These are phyloP conservation scores for Sebastolobus alascanus DNA, from an alignment of 2,797 vertebrate genomes.

Conservation along the genomic window DNA sequence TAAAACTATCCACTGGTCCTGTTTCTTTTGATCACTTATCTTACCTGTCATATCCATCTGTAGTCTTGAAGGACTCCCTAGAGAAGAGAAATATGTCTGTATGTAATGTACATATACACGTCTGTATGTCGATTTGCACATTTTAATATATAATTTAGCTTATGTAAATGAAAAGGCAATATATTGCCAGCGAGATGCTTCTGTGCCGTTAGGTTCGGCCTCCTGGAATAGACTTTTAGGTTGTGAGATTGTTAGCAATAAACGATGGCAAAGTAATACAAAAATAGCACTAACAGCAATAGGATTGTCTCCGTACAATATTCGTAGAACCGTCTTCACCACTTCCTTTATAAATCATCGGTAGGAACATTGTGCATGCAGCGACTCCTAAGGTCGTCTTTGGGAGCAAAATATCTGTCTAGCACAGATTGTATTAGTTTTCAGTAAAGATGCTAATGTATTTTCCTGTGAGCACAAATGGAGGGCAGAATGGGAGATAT, in stretches of 20 bases:
- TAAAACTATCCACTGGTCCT: neutral
- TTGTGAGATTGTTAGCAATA: conserved; percentile 51
- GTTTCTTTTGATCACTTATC: neutral
- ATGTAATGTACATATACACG: conserved; percentile 25
- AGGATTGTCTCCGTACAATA: conserved; percentile 43
- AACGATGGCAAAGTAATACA: conserved; percentile 26
- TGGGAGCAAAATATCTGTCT: conserved; percentile 4
- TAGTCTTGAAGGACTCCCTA: conserved; percentile 45
- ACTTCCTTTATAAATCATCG: neutral
- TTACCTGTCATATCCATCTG: neutral
- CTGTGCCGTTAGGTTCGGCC: neutral
- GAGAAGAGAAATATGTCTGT: conserved; percentile 35
- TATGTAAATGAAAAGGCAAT: conserved; percentile 54
- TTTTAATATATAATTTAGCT: conserved; percentile 76
- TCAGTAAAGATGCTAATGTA: neutral
- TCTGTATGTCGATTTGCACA: conserved; percentile 85
- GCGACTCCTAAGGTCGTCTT: conserved; percentile 17
- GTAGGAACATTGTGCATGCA: conserved; percentile 19
- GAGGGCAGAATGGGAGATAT: neutral
- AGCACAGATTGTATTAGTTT: conserved; percentile 3
- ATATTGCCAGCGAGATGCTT: conserved; percentile 51
- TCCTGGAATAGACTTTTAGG: conserved; percentile 27
- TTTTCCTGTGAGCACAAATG: conserved; percentile 14
- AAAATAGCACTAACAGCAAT: conserved; percentile 62
- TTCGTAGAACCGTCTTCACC: conserved; percentile 15